Base-by-base conservation (phyloP, 2,797 vertebrate genomes). In the Carapus acus region DNA sequence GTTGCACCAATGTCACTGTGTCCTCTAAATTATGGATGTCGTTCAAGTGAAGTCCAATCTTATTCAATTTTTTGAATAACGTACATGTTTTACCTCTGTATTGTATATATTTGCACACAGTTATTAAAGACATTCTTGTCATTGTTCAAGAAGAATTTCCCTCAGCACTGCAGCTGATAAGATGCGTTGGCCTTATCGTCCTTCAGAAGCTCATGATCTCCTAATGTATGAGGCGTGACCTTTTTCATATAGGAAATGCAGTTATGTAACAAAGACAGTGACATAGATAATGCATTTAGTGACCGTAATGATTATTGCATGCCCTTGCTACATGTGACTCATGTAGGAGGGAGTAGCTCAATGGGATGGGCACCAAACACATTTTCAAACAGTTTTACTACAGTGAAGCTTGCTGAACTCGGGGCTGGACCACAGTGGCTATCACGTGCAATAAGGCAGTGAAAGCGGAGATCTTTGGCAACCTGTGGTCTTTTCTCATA, bases 401-500 rank as follows among this genome's bases (percentile, higher is more conserved):
- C 40, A 42, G 20, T 22, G 39, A 19, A 19, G 13, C 4, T 18
- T 20, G 19, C 7, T 22, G 12, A 42, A 42, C 6, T 14, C 12
- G 22, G 8, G 7, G 40, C 20, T 22, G 13, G 14, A 7, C 40
- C 8, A 7, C 19, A n/a, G 12, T 42, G 40, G 20, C 21, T 14
- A 34, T 21, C 12, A 37, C 29, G 41, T 34, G 11, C 5, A 19
- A 1, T 14, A 24, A 15, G 17, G 15, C 1, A 37, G 6, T 23
- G 1, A 47, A 18, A n/a, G 1, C 4, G 12, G 18, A 33, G 23
- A 43, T n/a, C 22, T 36, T 2, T 43, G 39, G 21, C 67, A 54
- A 74, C 56, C 59, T 61, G 40, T 46, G 43, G 44, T 63, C 31
- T 74, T 69, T 39, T 43, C 43, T 2, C 38, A 13, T 20, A n/a